These are phyloP conservation scores for Eupleurogrammus muticus DNA, from an alignment of 2,797 vertebrate genomes.

Conservation along the genomic window DNA sequence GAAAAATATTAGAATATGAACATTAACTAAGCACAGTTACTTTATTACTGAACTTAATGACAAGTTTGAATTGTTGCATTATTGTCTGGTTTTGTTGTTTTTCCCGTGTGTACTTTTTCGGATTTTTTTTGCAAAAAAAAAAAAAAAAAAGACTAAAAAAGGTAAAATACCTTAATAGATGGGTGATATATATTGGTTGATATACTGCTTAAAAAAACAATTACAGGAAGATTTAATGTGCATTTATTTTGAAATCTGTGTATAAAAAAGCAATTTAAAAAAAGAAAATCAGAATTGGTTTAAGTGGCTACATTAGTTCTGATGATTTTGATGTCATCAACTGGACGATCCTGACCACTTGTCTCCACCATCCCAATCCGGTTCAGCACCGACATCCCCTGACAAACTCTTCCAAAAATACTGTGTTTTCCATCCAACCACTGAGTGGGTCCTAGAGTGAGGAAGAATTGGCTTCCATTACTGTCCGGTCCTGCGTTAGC, in stretches of 20 bases:
- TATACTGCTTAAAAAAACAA: neutral
- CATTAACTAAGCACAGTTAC: too few species aligned
- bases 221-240: constrained; percentile 14
- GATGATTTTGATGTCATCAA: constrained; percentile 92
- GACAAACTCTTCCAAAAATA: constrained; percentile 93
- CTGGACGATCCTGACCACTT: constrained; percentile 91
- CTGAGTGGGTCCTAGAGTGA: constrained; percentile 90
- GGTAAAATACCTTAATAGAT: too few species aligned
- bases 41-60: too few species aligned
- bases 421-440: constrained; percentile 96
- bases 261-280: constrained; percentile 17
- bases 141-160: too few species aligned
- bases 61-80: too few species aligned
- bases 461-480: constrained; percentile 97
- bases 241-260: constrained; percentile 46
- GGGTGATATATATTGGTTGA: neutral
- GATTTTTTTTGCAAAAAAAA: too few species aligned
- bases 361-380: constrained; percentile 96
- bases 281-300: constrained; percentile 13
- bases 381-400: constrained; percentile 91
- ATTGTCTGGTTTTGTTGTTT: neutral
- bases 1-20: neutral
- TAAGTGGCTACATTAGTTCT: constrained; percentile 83
- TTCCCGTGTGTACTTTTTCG: neutral
- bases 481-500: constrained; percentile 95